Percentiles rank a stretch among this genome's conserved stretches.
Conservation (phyloP, 2,888 invertebrate species). For the Pseudococcus viburni region DNA sequence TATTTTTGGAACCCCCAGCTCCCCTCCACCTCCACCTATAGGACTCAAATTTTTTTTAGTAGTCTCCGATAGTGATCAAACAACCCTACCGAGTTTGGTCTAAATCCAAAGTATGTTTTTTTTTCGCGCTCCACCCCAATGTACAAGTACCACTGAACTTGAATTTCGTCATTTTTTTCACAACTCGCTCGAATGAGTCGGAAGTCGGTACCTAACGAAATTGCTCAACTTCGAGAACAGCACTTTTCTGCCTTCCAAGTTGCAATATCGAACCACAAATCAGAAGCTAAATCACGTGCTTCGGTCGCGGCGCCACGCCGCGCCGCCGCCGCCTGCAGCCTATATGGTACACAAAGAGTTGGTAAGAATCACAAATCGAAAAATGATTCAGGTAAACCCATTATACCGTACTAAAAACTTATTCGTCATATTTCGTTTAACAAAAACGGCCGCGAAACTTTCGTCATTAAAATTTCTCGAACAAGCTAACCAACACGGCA, state of each 20-base stretch:
- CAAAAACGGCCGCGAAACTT: slow-evolving; percentile 31
- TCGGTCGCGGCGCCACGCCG: neutral
- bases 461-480: slow-evolving; percentile 11
- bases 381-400: slow-evolving; percentile 29
- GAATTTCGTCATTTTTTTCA: too few relatives aligned
- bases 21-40: too few relatives aligned
- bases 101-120: too few relatives aligned
- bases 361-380: neutral
- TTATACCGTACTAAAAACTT: neutral
- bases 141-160: too few relatives aligned
- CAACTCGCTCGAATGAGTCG: neutral
- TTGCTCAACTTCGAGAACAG: neutral
- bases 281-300: neutral
- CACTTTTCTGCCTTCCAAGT: neutral
- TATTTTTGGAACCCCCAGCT: too few relatives aligned
- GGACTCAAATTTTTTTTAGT: too few relatives aligned
- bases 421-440: slow-evolving; percentile 25
- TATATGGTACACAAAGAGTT: neutral
- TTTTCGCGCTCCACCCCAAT: too few relatives aligned
- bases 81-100: too few relatives aligned
- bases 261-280: neutral
- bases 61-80: too few relatives aligned
- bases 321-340: too few relatives aligned
- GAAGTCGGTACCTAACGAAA: too few relatives aligned
- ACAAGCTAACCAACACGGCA: neutral